These are phyloP conservation scores for Egretta garzetta DNA, from an alignment of 2,113 vertebrate genomes.

Conservation along the genomic window DNA sequence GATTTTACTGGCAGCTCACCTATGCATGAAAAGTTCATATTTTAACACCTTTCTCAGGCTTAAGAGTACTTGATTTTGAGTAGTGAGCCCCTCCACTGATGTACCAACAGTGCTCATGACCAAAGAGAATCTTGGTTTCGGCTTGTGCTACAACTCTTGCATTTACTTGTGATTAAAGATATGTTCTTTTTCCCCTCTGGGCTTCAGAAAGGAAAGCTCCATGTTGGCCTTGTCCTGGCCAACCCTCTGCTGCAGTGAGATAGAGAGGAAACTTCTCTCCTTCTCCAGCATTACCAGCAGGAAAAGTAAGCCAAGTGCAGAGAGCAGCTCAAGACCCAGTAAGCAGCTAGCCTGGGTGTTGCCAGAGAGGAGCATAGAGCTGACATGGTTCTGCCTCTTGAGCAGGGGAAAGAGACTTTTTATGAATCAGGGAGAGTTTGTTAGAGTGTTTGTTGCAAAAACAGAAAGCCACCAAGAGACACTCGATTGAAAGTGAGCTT, in stretches of 20 bases:
- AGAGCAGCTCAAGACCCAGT: accelerated
- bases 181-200: not conserved
- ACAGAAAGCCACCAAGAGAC: not conserved
- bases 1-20: not conserved
- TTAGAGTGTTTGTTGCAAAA: not conserved
- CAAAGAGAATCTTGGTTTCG: not conserved
- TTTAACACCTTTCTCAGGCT: not conserved
- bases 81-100: not conserved
- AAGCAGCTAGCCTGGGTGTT: not conserved
- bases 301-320: not conserved
- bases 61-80: accelerated
- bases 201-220: not conserved
- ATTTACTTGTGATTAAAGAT: not conserved
- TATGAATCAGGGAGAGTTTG: not conserved
- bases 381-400: not conserved
- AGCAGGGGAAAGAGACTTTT: not conserved
- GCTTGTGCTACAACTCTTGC: not conserved
- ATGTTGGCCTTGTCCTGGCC: not conserved
- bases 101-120: not conserved
- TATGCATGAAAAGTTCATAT: not conserved
- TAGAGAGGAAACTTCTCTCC: not conserved
- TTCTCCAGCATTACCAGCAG: not conserved
- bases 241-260: not conserved
- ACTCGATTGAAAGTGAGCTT: accelerated
- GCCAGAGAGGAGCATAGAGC: not conserved